phyloP scores from a whole-genome alignment of 1,140 invertebrate genomes.

The Popillia japonica region DNA sequence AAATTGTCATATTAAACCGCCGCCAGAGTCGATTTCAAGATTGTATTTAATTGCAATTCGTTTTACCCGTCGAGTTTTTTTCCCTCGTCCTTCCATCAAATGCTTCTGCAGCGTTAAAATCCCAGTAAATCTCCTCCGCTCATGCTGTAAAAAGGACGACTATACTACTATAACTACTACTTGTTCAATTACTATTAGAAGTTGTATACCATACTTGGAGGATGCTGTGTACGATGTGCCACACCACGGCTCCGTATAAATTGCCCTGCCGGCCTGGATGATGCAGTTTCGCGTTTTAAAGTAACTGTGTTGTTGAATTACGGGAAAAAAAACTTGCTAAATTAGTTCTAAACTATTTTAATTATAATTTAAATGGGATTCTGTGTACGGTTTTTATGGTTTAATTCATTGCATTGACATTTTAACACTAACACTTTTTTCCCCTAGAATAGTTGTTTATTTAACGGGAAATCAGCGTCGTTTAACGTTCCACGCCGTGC shows the following conservation, averaged over 20 bases:
- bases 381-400: background rate
- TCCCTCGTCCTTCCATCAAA: background rate
- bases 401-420: slow-evolving; percentile 16
- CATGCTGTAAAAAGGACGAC: background rate
- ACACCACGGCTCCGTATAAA: background rate
- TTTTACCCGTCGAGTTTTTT: background rate
- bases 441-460: background rate
- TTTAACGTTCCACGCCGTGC: background rate
- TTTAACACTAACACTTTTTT: background rate
- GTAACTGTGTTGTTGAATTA: too few species aligned
- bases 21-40: background rate
- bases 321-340: slow-evolving; percentile 1
- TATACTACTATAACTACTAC: background rate
- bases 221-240: background rate
- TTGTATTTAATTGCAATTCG: background rate
- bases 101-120: background rate
- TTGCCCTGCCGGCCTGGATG: background rate
- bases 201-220: background rate
- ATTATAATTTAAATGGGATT: background rate
- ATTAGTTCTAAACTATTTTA: slow-evolving; percentile 19
- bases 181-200: background rate
- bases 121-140: background rate
- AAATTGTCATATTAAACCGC: background rate
- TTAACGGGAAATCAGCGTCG: background rate
- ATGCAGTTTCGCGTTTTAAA: too few species aligned